Conservation (phyloP, 2,797 vertebrate species). For the Protonibea diacanthus region DNA sequence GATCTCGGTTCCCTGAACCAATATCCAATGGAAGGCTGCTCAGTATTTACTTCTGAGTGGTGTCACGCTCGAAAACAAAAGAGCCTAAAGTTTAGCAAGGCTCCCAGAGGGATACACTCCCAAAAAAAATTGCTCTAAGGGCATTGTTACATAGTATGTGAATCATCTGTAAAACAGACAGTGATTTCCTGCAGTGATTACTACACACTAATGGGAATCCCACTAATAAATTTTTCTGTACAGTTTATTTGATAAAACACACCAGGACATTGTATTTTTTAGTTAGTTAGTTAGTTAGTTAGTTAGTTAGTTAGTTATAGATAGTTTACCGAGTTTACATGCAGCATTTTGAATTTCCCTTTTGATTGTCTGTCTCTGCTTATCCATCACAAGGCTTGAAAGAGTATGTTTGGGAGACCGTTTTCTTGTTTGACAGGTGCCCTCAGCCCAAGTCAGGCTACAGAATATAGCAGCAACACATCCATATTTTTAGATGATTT, state of each 20-base stretch:
- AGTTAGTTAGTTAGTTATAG: neutral
- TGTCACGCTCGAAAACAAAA: neutral
- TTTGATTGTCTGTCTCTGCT: neutral
- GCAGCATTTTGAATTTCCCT: constrained; percentile 5
- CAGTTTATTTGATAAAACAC: neutral
- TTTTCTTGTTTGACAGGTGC: neutral
- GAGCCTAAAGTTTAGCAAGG: neutral
- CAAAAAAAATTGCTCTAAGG: neutral
- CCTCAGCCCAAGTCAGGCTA: neutral
- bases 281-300: neutral
- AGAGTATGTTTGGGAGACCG: neutral
- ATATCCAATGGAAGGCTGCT: constrained; percentile 9
- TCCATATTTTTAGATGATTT: neutral
- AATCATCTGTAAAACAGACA: constrained; percentile 8
- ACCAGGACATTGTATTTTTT: neutral
- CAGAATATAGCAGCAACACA: neutral
- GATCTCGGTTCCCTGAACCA: constrained; percentile 51
- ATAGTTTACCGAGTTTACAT: neutral
- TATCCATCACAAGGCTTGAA: neutral
- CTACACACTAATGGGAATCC: neutral
- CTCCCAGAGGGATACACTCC: neutral
- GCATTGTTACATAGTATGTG: neutral
- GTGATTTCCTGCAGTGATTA: neutral
- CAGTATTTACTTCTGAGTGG: constrained; percentile 47
- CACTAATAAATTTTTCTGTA: neutral